Base-by-base conservation (phyloP, 2,888 invertebrate species). In the Ormia ochracea region DNA sequence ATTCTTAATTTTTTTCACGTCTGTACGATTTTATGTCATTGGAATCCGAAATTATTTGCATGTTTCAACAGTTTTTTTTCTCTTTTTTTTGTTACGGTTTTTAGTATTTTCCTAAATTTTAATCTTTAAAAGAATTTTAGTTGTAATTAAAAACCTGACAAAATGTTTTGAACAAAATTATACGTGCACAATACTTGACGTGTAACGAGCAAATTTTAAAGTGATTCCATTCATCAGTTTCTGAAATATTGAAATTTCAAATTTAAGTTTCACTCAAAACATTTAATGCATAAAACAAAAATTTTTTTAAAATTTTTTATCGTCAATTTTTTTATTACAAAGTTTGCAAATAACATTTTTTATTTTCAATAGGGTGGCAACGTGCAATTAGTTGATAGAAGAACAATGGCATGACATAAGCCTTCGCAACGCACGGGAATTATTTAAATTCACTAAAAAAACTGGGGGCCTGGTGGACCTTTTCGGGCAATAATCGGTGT, bases 101-200 rank as follows among this genome's bases (percentile, higher is more conserved):
- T 65, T 45, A 48, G 65, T 65, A 43, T 72, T 61, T 72, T 61
- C 61, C 52, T 61, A 52, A 72, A 72, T 59, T 63, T 73, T 33
- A 70, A 56, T 77, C 68, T 73, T 72, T 78, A 1, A 31, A 59
- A 70, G 68, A 58, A 78, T 69, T 72, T 78, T 45, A 78, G 65
- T 70, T 78, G 83, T 82, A 83, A 83, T 82, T 83, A 81, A 81
- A 83, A 81, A 78, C 83, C 81, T 81, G 76, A 75, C 76, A 81
- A 66, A 36, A 72, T 73, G 59, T 66, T 65, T 31, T 70, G 59
- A 48, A 50, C 26, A 9, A 50, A 4, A 3, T 48, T 36, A 45
- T 74, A 21, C 28, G 19, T 17, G 19, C 21, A 56, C 4, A 26
- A 33, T 41, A 33, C 23, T 21, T 21, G 4, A 45, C 7, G 7